Evolutionary conservation across 2,797 vertebrate genomes (phyloP).

Genomic region (Urosaurus nigricauda): DNA sequence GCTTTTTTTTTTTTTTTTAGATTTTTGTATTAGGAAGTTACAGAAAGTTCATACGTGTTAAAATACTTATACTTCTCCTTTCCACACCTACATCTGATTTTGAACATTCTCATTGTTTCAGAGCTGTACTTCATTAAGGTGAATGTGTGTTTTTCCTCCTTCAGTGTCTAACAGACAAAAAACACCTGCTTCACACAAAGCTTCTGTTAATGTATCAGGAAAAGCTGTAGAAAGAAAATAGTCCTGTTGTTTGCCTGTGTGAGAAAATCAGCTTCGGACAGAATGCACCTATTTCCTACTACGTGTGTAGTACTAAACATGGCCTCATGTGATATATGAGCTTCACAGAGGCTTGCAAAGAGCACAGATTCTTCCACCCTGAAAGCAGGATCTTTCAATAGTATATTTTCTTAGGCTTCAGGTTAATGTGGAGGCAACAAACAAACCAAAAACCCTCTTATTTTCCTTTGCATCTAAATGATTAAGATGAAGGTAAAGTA

Average conservation of each 20-base stretch:
- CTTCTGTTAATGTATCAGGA: background rate
- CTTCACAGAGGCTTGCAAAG: constrained; percentile 49
- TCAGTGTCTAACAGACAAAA: background rate
- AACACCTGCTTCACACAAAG: background rate
- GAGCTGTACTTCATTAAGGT: background rate
- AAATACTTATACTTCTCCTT: constrained; percentile 34
- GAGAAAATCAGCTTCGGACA: constrained; percentile 60
- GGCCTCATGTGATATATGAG: constrained; percentile 45
- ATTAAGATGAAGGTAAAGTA: constrained; percentile 9
- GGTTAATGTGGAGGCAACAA: constrained; percentile 30
- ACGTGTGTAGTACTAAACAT: constrained; percentile 24
- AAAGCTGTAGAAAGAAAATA: background rate
- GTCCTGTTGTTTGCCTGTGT: constrained; percentile 42
- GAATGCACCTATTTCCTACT: constrained; percentile 59
- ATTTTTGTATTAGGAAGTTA: background rate
- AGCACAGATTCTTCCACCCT: constrained; percentile 34
- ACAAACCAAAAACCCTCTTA: background rate
- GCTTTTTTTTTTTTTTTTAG: constrained; percentile 1
- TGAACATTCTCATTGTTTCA: background rate
- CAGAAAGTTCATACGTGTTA: constrained; percentile 36
- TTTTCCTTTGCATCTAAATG: background rate
- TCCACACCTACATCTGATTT: background rate
- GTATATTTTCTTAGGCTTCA: background rate
- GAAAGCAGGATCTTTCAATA: background rate
- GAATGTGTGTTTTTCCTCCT: background rate